Conservation (phyloP, 2,113 vertebrate genomes). For the Carassius carassius region DNA sequence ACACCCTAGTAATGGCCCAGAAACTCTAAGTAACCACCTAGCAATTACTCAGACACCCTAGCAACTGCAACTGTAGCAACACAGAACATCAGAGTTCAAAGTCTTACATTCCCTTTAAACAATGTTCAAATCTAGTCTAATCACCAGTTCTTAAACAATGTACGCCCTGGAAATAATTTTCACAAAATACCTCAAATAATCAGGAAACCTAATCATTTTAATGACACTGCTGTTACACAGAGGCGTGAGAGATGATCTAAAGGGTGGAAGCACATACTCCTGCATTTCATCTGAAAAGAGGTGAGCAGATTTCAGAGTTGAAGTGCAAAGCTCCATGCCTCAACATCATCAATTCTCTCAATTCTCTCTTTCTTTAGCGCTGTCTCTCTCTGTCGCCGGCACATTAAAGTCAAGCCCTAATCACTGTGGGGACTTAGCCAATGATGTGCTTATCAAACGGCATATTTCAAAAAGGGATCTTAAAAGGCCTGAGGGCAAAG, state of each 20-base stretch:
- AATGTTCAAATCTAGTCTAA: not conserved
- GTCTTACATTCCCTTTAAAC: not conserved
- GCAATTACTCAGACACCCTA: not conserved
- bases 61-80: not conserved
- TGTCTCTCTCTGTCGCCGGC: conserved; percentile 52
- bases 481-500: conserved; percentile 80
- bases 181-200: not conserved
- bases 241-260: not conserved
- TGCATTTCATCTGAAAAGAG: conserved; percentile 18
- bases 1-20: not conserved
- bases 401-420: conserved; percentile 80
- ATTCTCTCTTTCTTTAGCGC: conserved; percentile 13
- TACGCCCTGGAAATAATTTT: not conserved
- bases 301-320: conserved; percentile 29
- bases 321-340: conserved; percentile 18
- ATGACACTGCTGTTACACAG: not conserved
- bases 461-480: conserved; percentile 84
- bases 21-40: not conserved
- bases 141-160: not conserved
- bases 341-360: conserved; percentile 17
- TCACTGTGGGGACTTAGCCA: conserved; percentile 79
- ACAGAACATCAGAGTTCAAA: not conserved
- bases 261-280: not conserved
- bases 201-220: conserved; percentile 25
- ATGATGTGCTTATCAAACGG: conserved; percentile 84